Conservation (phyloP, 2,797 vertebrate species). For the Silurus lanzhouensis region DNA sequence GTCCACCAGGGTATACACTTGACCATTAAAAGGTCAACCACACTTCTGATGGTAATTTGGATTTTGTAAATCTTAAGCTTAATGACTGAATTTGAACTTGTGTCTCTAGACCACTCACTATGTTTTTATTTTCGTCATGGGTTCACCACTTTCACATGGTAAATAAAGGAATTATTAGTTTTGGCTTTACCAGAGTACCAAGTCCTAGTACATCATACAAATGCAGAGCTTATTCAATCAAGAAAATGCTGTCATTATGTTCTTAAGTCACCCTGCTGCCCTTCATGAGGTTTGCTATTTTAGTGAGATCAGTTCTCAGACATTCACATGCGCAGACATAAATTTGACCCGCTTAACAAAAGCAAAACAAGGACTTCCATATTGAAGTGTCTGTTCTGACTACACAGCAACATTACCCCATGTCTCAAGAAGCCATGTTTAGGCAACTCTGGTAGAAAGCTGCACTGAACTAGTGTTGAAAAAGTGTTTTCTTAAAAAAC, state of each 20-base stretch:
- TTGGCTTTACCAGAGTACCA: background rate
- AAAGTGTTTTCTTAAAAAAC: slow-evolving; percentile 1
- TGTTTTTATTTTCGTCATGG: background rate
- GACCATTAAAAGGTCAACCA: background rate
- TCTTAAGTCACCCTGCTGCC: slow-evolving; percentile 26
- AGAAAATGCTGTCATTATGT: slow-evolving; percentile 5
- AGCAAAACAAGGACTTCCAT: background rate
- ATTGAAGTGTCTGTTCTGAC: background rate
- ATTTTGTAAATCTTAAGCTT: background rate
- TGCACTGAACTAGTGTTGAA: background rate
- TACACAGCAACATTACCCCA: background rate
- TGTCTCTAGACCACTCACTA: background rate
- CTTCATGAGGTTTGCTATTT: background rate
- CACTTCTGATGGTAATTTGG: background rate
- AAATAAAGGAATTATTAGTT: background rate
- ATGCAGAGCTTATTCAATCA: background rate
- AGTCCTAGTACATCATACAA: background rate
- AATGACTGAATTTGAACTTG: background rate
- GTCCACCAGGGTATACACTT: background rate
- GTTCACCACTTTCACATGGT: background rate
- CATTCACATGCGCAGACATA: background rate
- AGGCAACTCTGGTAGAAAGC: background rate
- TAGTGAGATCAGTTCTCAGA: slow-evolving; percentile 8
- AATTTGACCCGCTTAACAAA: slow-evolving; percentile 2
- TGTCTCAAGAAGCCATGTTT: background rate